Evolutionary conservation across 2,888 invertebrate genomes (phyloP).

Genomic region (Pachydiplax longipennis): DNA sequence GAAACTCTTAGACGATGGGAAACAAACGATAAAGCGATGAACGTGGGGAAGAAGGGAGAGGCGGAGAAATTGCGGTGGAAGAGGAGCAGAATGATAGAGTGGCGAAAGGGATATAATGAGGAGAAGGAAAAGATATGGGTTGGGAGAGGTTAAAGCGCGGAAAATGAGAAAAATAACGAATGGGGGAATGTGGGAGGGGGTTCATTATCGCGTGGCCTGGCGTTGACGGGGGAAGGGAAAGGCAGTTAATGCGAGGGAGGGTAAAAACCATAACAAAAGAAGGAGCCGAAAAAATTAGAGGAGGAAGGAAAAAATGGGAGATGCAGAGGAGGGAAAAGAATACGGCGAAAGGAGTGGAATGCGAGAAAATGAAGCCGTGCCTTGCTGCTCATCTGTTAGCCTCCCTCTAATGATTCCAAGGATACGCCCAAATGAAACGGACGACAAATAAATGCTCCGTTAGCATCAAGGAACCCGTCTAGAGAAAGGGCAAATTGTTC

Average conservation of each 20-base stretch:
- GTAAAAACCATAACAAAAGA: not conserved
- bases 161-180: constrained; percentile 44
- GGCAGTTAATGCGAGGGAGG: not conserved
- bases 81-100: not conserved
- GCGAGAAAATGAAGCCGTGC: not conserved
- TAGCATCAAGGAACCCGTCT: too few species aligned
- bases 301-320: not conserved
- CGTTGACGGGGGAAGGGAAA: not conserved
- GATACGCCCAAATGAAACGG: not conserved
- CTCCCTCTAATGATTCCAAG: not conserved
- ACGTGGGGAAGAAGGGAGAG: not conserved
- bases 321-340: not conserved
- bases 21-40: not conserved
- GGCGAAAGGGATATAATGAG: not conserved
- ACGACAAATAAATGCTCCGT: not conserved
- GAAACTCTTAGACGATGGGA: not conserved
- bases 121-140: not conserved
- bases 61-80: not conserved
- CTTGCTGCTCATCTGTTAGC: not conserved
- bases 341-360: not conserved
- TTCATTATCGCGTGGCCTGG: constrained; percentile 29
- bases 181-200: not conserved
- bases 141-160: not conserved
- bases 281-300: not conserved
- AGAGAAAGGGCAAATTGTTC: too few species aligned